Evolutionary conservation across 2,888 invertebrate species (phyloP).

Genomic region (Euclidia mi): DNA sequence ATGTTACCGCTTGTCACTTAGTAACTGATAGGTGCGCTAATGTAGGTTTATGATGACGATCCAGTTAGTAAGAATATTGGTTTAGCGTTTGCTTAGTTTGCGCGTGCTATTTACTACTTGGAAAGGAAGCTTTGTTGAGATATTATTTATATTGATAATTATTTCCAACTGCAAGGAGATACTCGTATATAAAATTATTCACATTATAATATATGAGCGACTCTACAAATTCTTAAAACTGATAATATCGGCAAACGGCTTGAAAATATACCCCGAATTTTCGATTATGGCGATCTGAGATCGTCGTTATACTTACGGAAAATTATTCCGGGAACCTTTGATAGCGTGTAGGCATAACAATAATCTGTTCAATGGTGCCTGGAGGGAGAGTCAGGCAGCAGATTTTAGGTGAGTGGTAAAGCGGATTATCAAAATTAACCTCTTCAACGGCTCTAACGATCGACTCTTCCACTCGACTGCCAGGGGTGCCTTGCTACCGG

Average conservation of each 20-base stretch:
- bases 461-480: slow-evolving; percentile 74
- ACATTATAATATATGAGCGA: too few species aligned
- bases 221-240: slow-evolving; percentile 3
- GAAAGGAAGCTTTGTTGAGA: too few species aligned
- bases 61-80: not conserved
- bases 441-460: slow-evolving; percentile 81
- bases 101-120: too few species aligned
- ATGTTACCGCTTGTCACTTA: not conserved
- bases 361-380: slow-evolving; percentile 50
- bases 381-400: slow-evolving; percentile 49
- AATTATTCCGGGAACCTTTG: slow-evolving; percentile 28
- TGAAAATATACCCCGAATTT: slow-evolving; percentile 12
- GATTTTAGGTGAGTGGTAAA: slow-evolving; percentile 75
- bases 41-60: not conserved
- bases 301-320: slow-evolving; percentile 6
- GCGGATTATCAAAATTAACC: slow-evolving; percentile 87
- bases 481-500: slow-evolving; percentile 63
- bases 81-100: not conserved
- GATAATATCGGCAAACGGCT: not conserved
- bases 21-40: not conserved
- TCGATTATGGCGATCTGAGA: slow-evolving; percentile 8
- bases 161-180: too few species aligned
- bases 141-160: too few species aligned
- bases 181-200: not conserved
- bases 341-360: slow-evolving; percentile 41